These are phyloP conservation scores for Cyrtodaria siliqua DNA, from an alignment of 2,888 invertebrate genomes.

Conservation along the genomic window DNA sequence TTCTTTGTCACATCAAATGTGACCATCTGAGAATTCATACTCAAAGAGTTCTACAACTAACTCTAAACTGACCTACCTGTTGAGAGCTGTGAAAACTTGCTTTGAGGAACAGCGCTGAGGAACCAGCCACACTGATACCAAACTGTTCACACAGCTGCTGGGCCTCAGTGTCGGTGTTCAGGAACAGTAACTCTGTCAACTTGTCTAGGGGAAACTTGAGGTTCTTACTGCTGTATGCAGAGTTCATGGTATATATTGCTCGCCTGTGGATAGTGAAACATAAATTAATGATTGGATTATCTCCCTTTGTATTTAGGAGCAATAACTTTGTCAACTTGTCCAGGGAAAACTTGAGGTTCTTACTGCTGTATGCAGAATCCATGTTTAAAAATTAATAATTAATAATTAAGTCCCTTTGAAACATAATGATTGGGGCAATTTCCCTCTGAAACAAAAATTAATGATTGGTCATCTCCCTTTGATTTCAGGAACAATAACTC, in stretches of 20 bases:
- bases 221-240: conserved; percentile 72
- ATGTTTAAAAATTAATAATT: conserved; percentile 66
- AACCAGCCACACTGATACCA: conserved; percentile 28
- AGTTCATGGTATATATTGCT: conserved; percentile 65
- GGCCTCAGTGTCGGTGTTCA: conserved; percentile 54
- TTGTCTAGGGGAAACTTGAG: conserved; percentile 64
- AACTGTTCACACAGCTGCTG: conserved; percentile 44
- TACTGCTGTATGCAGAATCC: conserved; percentile 72
- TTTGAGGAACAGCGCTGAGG: conserved; percentile 40
- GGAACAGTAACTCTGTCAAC: conserved; percentile 40
- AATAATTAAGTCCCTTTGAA: too few species aligned
- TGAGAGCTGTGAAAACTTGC: conserved; percentile 20
- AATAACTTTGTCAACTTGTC: conserved; percentile 47
- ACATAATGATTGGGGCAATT: too few species aligned
- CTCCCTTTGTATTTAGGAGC: conserved; percentile 49
- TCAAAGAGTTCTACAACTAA: neutral
- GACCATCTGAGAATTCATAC: neutral
- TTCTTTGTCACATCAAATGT: too few species aligned
- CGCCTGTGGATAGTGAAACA: conserved; percentile 53
- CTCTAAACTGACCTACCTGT: conserved; percentile 32
- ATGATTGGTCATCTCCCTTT: too few species aligned
- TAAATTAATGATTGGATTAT: too few species aligned
- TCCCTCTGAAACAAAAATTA: neutral
- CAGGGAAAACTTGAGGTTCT: conserved; percentile 65
- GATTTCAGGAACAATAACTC: conserved; percentile 46